Evolutionary conservation across 2,113 vertebrate genomes (phyloP), one percentile per base, ranked within the genome.

Genomic region (Pica pica): DNA sequence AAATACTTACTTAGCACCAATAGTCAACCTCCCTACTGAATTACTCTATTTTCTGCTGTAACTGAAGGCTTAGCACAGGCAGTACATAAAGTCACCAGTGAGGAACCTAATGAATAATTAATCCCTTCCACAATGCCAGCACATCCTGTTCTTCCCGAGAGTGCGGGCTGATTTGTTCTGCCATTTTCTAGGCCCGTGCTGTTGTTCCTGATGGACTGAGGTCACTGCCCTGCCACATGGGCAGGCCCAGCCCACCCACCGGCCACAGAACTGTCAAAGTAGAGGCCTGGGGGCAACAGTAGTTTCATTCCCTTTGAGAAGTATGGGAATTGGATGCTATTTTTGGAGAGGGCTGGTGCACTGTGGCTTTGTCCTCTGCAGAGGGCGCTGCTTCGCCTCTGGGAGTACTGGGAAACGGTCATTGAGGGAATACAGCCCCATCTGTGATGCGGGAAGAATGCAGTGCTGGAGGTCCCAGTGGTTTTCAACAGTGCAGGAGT

Each of bases 81-180:
- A 19, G 37, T 10, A 3, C 55, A 20, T 33, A 13, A 47, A 55
- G 63, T 52, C 7, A 3, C 53, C 23, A 57, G 46, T 63, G 53
- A 74, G 56, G 39, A 81, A 33, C 35, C 50, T 90, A 90, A 92
- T 67, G 83, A 94, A 94, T 94, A 92, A 93, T 41, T 85, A 50
- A 93, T 85, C 39, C 28, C 42, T 70, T 76, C 68, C 68, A 83
- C 75, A 55, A 22, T 50, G 42, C 67, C 81, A 47, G 15, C 5
- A 1, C 37, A 30, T 64, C 24, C 53, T 83, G 16, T 30, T 68
- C 53, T 52, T 78, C 59, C 64, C 39, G 20, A 59, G 60, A 57
- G 31, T 16, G 5, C 50, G 49, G 31, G 19, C 61, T 22, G 35
- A 31, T 23, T 16, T 24, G 7, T 23, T 27, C 65, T 35, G 20